A percentile compares a stretch with the other conserved stretches of the same genome.
phyloP scores from a whole-genome alignment of 2,888 invertebrate species.

The Dorcus parallelipipedus region DNA sequence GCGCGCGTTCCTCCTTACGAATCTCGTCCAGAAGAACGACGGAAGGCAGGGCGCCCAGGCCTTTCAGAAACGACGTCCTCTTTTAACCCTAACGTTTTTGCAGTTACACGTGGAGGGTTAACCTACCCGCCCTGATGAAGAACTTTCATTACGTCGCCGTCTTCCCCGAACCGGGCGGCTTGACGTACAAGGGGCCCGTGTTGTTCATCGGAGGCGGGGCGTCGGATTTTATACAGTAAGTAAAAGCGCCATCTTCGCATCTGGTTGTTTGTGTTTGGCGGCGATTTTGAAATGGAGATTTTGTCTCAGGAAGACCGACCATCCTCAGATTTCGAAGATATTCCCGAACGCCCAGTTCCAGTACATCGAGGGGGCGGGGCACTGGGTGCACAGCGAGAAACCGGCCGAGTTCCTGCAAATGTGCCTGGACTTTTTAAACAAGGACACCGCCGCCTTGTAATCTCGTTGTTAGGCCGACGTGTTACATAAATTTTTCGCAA shows the following conservation, averaged over 20 bases:
- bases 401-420: slow-evolving; percentile 71
- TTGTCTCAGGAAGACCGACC: slow-evolving; percentile 52
- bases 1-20: slow-evolving; percentile 79
- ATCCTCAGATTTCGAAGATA: slow-evolving; percentile 61
- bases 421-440: slow-evolving; percentile 61
- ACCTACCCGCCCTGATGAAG: slow-evolving; percentile 67
- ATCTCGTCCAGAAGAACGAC: slow-evolving; percentile 58
- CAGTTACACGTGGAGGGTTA: slow-evolving; percentile 74
- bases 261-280: too few relatives aligned
- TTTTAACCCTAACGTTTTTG: background rate
- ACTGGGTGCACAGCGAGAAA: slow-evolving; percentile 92
- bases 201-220: slow-evolving; percentile 79
- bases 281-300: background rate
- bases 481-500: too few relatives aligned
- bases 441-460: background rate
- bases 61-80: background rate
- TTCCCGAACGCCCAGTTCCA: slow-evolving; percentile 71
- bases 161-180: slow-evolving; percentile 56
- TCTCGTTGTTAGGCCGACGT: background rate
- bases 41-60: slow-evolving; percentile 46
- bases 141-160: slow-evolving; percentile 64
- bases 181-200: slow-evolving; percentile 59
- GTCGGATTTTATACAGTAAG: slow-evolving; percentile 77
- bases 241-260: background rate
- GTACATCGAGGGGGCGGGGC: slow-evolving; percentile 79